Base-by-base conservation (phyloP, 1,140 invertebrate genomes). In the Onthophagus taurus region DNA sequence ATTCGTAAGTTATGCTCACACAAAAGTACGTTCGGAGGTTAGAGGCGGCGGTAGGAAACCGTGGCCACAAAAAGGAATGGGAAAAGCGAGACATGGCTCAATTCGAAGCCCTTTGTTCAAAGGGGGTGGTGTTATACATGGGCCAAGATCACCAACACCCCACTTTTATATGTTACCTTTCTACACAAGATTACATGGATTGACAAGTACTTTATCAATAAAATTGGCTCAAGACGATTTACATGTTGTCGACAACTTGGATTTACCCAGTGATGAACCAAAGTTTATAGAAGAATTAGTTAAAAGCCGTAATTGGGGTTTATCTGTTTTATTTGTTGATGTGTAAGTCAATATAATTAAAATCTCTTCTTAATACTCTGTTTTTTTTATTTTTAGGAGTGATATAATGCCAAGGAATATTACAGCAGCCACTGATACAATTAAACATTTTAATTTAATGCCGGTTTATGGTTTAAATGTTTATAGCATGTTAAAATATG, bases 161-260 rank as follows among this genome's bases (percentile, higher is more conserved):
- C 79, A 87, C 58, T 99, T 95, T 65, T 97, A 83, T 60, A 96
- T 98, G 92, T 61, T 97, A 14, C 83, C 87, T 0, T 84, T 81
- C 59, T 74, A 72, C 45, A 66, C 67, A 2, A 64, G 95, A 50
- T 63, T 96, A 3, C 52, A 74, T 42, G 96, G 95, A 0, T 72
- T 99, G 1, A 83, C 79, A 8, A 74, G 81, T 8, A 82, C 82
- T 0, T 67, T 99, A 5, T 89, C 93, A 17, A 72, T 87, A 2
- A 99, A 98, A 70, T 73, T 94, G 50, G 88, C 89, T 8, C 92
- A 94, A 73, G 89, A 97, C 72, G 91, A 98, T 70, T 65, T 99
- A 29, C 88, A 94, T 63, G 75, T 99, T 52, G 83, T 98, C 0
- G 79, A 90, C 45, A 75, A 82, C 58, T 69, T 97, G 11, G 83